Percentiles rank a stretch among this genome's conserved stretches.
These are phyloP conservation scores for Otis tarda DNA, from an alignment of 2,113 vertebrate genomes.

Conservation along the genomic window DNA sequence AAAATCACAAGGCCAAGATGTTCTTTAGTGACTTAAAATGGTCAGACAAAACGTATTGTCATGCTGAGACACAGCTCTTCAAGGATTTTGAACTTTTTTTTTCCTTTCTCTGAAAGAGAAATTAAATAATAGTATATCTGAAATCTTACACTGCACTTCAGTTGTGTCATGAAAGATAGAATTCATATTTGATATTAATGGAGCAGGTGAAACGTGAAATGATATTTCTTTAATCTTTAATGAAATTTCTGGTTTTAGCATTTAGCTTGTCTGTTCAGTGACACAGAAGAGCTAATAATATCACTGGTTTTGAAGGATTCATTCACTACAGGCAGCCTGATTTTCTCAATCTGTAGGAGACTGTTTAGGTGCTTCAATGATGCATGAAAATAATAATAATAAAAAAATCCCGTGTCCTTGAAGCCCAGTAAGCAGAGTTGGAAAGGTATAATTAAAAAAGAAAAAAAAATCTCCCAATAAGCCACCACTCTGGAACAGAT, in stretches of 20 bases:
- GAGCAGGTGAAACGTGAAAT: slow-evolving; percentile 70
- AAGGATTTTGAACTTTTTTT: slow-evolving; percentile 24
- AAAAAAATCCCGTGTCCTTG: background rate
- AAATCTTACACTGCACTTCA: slow-evolving; percentile 56
- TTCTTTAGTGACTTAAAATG: slow-evolving; percentile 23
- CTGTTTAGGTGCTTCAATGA: slow-evolving; percentile 37
- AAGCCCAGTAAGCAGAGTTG: background rate
- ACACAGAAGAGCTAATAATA: slow-evolving; percentile 66
- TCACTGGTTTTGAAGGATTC: slow-evolving; percentile 54
- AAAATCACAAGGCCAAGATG: slow-evolving; percentile 11
- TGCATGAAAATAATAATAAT: slow-evolving; percentile 30
- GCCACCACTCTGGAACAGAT: background rate
- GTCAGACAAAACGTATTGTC: slow-evolving; percentile 14
- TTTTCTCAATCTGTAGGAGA: slow-evolving; percentile 50
- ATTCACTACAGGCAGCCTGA: slow-evolving; percentile 8
- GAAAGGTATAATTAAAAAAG: slow-evolving; percentile 30
- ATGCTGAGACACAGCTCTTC: background rate
- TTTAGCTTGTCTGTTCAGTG: slow-evolving; percentile 60
- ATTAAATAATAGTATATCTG: slow-evolving; percentile 29
- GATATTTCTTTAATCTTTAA: slow-evolving; percentile 72
- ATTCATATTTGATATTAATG: slow-evolving; percentile 67
- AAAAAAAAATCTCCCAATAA: background rate
- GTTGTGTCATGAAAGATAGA: slow-evolving; percentile 39
- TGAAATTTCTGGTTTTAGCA: slow-evolving; percentile 66
- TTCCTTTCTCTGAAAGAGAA: slow-evolving; percentile 1